A percentile compares a stretch with the other conserved stretches of the same genome.
phyloP scores from a whole-genome alignment of 1,140 invertebrate genomes.

The Neodiprion lecontei region DNA sequence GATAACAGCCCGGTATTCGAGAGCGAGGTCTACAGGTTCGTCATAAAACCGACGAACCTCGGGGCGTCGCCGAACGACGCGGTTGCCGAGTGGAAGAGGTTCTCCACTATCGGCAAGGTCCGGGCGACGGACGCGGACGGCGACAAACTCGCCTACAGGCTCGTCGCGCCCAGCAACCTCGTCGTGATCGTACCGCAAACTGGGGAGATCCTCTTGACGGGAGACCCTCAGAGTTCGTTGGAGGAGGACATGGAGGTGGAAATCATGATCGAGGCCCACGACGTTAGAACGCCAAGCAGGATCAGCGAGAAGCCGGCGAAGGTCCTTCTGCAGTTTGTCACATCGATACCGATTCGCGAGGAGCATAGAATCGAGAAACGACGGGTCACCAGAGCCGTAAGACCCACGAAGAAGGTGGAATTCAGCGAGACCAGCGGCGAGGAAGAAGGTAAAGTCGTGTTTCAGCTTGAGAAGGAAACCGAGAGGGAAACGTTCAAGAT shows the following conservation, averaged over 20 bases:
- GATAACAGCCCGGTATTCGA: constrained; percentile 89
- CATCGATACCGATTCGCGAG: constrained; percentile 59
- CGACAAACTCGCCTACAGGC: constrained; percentile 83
- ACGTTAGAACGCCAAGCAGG: constrained; percentile 75
- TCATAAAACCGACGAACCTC: constrained; percentile 67
- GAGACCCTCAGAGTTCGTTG: constrained; percentile 65
- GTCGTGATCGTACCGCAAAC: constrained; percentile 91
- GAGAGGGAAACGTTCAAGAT: constrained; percentile 93
- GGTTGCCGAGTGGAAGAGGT: constrained; percentile 72
- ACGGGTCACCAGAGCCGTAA: constrained; percentile 83
- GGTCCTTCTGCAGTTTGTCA: constrained; percentile 77
- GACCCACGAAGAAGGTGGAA: constrained; percentile 91
- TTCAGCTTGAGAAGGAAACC: constrained; percentile 90
- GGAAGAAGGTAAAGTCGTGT: constrained; percentile 85
- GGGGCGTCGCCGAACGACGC: constrained; percentile 60
- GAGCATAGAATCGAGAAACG: constrained; percentile 78
- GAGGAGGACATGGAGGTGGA: constrained; percentile 71
- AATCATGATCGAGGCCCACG: constrained; percentile 80
- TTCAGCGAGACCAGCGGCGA: constrained; percentile 91
- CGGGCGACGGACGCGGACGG: constrained; percentile 85
- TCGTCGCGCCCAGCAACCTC: constrained; percentile 78
- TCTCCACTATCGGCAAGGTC: constrained; percentile 82
- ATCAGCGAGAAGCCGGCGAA: constrained; percentile 74
- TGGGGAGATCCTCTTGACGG: constrained; percentile 83
- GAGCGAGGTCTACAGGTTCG: constrained; percentile 79